Evolutionary conservation across 2,888 invertebrate species (phyloP).

Genomic region (Mongoloraphidia duomilia): DNA sequence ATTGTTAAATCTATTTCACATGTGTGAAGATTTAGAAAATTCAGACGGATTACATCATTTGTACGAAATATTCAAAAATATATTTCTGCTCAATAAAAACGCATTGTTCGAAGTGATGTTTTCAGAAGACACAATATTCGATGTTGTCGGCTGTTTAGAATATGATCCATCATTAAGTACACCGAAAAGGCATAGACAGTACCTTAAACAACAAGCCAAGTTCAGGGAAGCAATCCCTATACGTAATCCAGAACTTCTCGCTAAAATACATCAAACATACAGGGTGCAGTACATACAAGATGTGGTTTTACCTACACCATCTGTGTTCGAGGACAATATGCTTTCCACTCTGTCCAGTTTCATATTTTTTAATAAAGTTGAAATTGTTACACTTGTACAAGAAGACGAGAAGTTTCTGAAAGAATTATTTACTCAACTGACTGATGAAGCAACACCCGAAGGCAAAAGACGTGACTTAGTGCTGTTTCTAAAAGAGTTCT

Average conservation of each 20-base stretch:
- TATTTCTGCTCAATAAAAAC: conserved; percentile 96
- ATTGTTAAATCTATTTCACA: conserved; percentile 85
- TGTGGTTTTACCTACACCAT: conserved; percentile 95
- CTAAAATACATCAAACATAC: conserved; percentile 99
- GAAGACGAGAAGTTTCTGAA: conserved; percentile 95
- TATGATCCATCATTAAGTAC: conserved; percentile 82
- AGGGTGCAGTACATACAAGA: conserved; percentile 99
- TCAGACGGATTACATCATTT: conserved; percentile 87
- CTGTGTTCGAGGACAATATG: conserved; percentile 98
- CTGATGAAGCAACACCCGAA: conserved; percentile 74
- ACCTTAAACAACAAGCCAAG: conserved; percentile 81
- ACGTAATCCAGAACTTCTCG: conserved; percentile 81
- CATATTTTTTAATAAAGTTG: conserved; percentile 99
- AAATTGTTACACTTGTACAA: conserved; percentile 94
- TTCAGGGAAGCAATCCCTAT: conserved; percentile 92
- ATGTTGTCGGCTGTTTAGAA: conserved; percentile 96
- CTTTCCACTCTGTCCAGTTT: conserved; percentile 94
- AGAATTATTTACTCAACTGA: conserved; percentile 86
- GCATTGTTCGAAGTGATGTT: conserved; percentile 96
- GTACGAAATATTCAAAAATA: conserved; percentile 96
- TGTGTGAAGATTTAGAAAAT: conserved; percentile 95
- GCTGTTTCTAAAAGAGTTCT: conserved; percentile 96
- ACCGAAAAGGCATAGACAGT: conserved; percentile 90
- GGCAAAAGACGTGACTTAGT: conserved; percentile 83
- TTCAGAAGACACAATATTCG: conserved; percentile 90